Evolutionary conservation across 2,113 vertebrate genomes (phyloP).

Genomic region (Herpailurus yagouaroundi): DNA sequence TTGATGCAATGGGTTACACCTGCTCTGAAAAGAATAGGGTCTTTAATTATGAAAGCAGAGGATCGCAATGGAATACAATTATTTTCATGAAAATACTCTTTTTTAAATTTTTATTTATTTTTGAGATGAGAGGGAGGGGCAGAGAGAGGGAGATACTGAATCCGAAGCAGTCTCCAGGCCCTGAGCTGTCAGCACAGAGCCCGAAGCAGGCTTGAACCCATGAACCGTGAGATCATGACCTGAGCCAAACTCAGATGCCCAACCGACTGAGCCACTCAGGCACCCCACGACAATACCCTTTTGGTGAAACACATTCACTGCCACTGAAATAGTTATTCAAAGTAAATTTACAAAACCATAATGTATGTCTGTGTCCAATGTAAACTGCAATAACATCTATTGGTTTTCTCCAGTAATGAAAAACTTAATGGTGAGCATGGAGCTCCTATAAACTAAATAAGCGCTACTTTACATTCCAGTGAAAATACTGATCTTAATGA

Average conservation of each 20-base stretch:
- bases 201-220: too few species aligned
- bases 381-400: slow-evolving; percentile 61
- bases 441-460: neutral
- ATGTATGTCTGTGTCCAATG: slow-evolving; percentile 52
- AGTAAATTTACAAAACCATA: slow-evolving; percentile 56
- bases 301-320: neutral
- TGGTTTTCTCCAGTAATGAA: slow-evolving; percentile 48
- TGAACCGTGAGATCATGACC: too few species aligned
- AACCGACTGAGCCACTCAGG: too few species aligned
- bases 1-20: neutral
- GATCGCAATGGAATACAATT: neutral
- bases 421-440: slow-evolving; percentile 48
- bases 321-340: slow-evolving; percentile 42
- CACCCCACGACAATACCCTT: neutral
- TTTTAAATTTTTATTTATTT: too few species aligned
- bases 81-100: neutral
- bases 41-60: neutral
- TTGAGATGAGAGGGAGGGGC: too few species aligned
- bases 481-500: slow-evolving; percentile 28
- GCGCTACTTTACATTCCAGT: slow-evolving; percentile 27
- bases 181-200: too few species aligned
- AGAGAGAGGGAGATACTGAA: too few species aligned
- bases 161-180: too few species aligned
- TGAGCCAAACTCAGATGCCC: too few species aligned
- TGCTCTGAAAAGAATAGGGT: neutral